Conservation (phyloP, 2,888 invertebrate species). For the Chromoteleia sp. region DNA sequence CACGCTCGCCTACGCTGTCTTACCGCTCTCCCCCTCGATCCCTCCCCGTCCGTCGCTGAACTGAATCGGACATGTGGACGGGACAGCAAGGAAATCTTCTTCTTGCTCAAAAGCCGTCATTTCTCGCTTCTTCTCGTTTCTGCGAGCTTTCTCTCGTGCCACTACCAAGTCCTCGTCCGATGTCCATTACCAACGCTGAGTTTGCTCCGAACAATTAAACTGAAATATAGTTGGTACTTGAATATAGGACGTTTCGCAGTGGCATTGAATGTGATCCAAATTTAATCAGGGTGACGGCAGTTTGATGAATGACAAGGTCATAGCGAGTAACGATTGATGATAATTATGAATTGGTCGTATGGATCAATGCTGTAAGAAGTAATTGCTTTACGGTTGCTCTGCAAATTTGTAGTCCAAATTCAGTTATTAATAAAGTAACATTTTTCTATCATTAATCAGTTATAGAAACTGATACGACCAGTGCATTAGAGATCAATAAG, state of each 20-base stretch:
- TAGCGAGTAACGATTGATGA: too few relatives aligned
- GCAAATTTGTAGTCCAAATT: too few relatives aligned
- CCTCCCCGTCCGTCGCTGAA: too few relatives aligned
- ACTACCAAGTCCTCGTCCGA: constrained; percentile 74
- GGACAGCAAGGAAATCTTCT: constrained; percentile 79
- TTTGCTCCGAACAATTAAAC: constrained; percentile 71
- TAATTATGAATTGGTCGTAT: too few relatives aligned
- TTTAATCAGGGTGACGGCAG: constrained; percentile 10
- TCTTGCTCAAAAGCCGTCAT: constrained; percentile 75
- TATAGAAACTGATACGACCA: too few relatives aligned
- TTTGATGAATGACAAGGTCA: constrained; percentile 20
- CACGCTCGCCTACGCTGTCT: constrained; percentile 71
- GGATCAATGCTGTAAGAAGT: too few relatives aligned
- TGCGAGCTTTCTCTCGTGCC: constrained; percentile 70
- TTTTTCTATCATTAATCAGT: too few relatives aligned
- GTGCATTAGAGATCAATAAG: too few relatives aligned
- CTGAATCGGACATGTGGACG: constrained; percentile 77
- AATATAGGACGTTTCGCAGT: constrained; percentile 2
- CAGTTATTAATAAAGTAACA: too few relatives aligned
- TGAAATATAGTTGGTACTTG: constrained; percentile 54
- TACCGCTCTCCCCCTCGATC: constrained; percentile 69
- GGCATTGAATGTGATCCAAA: constrained; percentile 8
- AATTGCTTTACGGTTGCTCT: too few relatives aligned
- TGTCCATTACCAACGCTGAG: constrained; percentile 69
- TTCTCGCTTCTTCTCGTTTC: constrained; percentile 69